These are phyloP conservation scores for Pachyramphus minor DNA, from an alignment of 2,113 vertebrate genomes.

Conservation along the genomic window DNA sequence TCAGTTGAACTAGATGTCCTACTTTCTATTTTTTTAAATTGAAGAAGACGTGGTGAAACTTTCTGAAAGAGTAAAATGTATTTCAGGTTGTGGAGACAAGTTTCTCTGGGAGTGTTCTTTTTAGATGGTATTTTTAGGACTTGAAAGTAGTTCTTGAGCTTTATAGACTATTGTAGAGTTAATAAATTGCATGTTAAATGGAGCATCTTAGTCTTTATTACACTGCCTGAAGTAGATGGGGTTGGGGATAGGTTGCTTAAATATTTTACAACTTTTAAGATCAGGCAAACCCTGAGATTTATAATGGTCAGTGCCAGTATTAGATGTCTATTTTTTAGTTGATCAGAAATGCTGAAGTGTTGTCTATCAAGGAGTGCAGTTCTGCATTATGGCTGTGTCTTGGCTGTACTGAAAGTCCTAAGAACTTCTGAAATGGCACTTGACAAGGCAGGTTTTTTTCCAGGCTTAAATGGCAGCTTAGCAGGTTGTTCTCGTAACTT, in stretches of 20 bases:
- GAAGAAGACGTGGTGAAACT: neutral
- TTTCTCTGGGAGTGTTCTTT: neutral
- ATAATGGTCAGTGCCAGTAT: neutral
- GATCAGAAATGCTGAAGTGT: neutral
- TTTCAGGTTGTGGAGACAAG: neutral
- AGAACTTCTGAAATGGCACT: neutral
- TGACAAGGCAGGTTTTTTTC: neutral
- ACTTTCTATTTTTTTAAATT: neutral
- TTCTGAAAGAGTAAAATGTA: neutral
- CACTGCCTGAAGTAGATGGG: neutral
- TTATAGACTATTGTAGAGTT: neutral
- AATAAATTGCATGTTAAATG: neutral
- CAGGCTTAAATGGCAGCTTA: neutral
- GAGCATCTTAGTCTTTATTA: neutral
- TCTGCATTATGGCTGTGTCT: accelerated
- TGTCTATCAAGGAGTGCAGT: neutral
- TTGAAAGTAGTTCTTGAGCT: neutral
- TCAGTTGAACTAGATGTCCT: neutral
- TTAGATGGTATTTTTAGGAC: neutral
- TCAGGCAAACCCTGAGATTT: neutral
- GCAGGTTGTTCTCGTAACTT: neutral
- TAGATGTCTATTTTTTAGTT: neutral
- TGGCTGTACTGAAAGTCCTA: neutral
- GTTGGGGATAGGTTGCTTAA: neutral
- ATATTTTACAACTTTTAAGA: neutral